Conservation (phyloP, 1,140 invertebrate species). For the Aethina tumida region DNA sequence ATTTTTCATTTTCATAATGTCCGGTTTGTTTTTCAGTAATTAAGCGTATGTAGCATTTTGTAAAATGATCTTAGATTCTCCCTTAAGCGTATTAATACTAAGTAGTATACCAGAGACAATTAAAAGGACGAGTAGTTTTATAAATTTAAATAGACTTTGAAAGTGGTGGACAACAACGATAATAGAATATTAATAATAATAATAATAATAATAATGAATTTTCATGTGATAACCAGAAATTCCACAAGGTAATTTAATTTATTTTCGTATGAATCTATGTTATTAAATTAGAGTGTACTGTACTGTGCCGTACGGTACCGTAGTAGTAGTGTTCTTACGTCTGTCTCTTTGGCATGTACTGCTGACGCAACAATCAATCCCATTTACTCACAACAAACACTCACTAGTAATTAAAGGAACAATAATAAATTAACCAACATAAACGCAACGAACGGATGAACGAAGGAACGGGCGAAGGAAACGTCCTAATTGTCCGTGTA, state of each 20-base stretch:
- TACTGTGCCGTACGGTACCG: too few relatives aligned
- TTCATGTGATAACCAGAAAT: slow-evolving; percentile 5
- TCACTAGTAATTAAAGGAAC: slow-evolving; percentile 20
- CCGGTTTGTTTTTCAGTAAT: slow-evolving; percentile 14
- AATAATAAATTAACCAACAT: slow-evolving; percentile 19
- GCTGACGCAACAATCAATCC: slow-evolving; percentile 13
- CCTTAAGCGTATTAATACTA: slow-evolving; percentile 25
- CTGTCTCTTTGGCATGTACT: slow-evolving; percentile 15
- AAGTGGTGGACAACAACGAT: slow-evolving; percentile 2
- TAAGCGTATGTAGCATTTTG: slow-evolving; percentile 12
- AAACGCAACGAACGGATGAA: slow-evolving; percentile 10
- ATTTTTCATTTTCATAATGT: slow-evolving; percentile 12
- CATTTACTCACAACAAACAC: slow-evolving; percentile 16
- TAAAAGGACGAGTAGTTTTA: slow-evolving; percentile 3
- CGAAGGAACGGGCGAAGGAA: too few relatives aligned
- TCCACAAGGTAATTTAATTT: slow-evolving; percentile 4
- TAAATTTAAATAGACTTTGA: background rate
- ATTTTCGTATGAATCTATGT: too few relatives aligned
- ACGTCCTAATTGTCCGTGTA: slow-evolving; percentile 24
- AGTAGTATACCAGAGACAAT: slow-evolving; percentile 12
- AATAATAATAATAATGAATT: slow-evolving; percentile 5
- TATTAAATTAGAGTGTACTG: too few relatives aligned
- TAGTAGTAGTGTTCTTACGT: too few relatives aligned
- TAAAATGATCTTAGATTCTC: slow-evolving; percentile 16
- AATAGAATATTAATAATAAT: slow-evolving; percentile 2